Base-by-base conservation (phyloP, 1,140 invertebrate genomes). In the Temnothorax nylanderi region DNA sequence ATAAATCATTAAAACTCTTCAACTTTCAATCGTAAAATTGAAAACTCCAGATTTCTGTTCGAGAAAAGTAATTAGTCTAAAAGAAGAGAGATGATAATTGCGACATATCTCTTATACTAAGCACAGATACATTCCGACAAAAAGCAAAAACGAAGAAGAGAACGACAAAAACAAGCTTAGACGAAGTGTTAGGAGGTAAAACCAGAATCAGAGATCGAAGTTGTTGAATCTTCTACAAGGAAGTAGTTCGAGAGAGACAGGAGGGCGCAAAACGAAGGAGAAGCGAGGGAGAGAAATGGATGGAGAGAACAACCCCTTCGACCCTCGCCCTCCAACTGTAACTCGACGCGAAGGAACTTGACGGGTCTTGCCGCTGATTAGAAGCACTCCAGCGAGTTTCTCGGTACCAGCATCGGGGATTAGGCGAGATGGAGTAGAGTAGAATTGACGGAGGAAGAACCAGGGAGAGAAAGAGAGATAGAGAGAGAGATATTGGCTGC, bases 361-460 rank as follows among this genome's bases (percentile, higher is more conserved):
- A 91, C 90, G 90, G 88, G 92, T 89, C 88, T 93, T 92, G 91
- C 88, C 91, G 89, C 92, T 94, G 94, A 95, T 95, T 94, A 95
- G 94, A 94, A 94, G 92, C 93, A 91, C 92, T 92, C 92, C 91
- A 89, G 90, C 93, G 93, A 94, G 93, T 93, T 94, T 92, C 93
- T 91, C 91, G 88, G 89, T 90, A 90, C 91, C 89, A 91, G 91
- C 91, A 90, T 88, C 91, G 89, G 87, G 92, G 91, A 94, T 94
- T 94, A 94, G 91, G 89, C 89, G 92, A 93, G 91, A 91, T 89
- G 92, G 92, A 92, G 90, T 87, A 51, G 84, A 72, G 71, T 75
- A 51, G 62, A 47, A 49, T 62, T 47, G 47, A 47, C 58, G 34
- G 47, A 8, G 54, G 77, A 69, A 69, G 65, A 69, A 69, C n/a